Evolutionary conservation across 2,888 invertebrate genomes (phyloP).

Genomic region (Scaptomyza reducta): DNA sequence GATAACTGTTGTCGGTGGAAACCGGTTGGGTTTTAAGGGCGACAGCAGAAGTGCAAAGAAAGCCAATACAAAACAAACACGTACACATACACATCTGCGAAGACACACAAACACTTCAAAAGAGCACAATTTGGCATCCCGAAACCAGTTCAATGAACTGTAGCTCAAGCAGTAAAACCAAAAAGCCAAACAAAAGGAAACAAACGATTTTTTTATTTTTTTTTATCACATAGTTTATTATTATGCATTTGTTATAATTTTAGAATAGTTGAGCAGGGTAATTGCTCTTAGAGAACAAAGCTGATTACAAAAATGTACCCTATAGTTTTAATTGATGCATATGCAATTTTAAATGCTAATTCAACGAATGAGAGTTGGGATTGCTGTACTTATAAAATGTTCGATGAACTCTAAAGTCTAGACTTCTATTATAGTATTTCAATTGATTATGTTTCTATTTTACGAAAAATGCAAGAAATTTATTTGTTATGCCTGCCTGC

Average conservation of each 20-base stretch:
- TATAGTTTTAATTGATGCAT: conserved; percentile 4
- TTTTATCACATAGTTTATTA: conserved; percentile 63
- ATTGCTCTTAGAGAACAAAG: conserved; percentile 27
- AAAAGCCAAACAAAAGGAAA: conserved; percentile 14
- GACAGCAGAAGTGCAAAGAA: conserved; percentile 32
- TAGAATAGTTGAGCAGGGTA: conserved; percentile 58
- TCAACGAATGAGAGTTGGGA: conserved; percentile 26
- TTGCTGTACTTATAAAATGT: conserved; percentile 25
- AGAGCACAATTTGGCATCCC: conserved; percentile 26
- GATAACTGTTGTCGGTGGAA: conserved; percentile 29
- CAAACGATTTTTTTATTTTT: conserved; percentile 11
- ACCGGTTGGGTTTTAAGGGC: conserved; percentile 56
- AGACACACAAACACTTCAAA: background rate
- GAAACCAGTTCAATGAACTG: conserved; percentile 72
- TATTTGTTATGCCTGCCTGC: conserved; percentile 1
- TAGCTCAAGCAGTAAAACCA: conserved; percentile 6
- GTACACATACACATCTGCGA: background rate
- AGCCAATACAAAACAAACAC: conserved; percentile 14
- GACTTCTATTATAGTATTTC: conserved; percentile 10
- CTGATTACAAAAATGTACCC: conserved; percentile 5
- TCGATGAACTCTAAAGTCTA: conserved; percentile 9
- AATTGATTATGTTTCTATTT: conserved; percentile 56
- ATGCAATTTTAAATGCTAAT: conserved; percentile 57
- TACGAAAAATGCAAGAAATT: conserved; percentile 16
- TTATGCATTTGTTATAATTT: conserved; percentile 51